Conservation (phyloP, 2,888 invertebrate genomes). For the Caenorhabditis doughertyi region DNA sequence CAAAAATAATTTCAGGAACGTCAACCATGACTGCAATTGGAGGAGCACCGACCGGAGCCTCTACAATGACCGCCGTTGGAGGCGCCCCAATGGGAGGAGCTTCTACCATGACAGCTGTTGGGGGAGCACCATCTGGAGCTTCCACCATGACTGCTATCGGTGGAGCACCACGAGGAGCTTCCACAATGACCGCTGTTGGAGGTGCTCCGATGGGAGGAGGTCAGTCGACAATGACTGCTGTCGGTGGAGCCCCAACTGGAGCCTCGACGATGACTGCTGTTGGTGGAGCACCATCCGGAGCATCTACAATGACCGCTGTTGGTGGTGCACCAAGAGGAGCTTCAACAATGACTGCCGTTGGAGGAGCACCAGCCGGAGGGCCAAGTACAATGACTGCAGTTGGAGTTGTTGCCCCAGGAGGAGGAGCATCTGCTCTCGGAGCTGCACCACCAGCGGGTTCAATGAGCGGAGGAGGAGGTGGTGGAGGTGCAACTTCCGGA, state of each 20-base stretch:
- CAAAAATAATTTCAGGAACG: too few relatives aligned
- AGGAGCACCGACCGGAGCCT: slow-evolving; percentile 61
- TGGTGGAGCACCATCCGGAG: slow-evolving; percentile 36
- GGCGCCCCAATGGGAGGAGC: slow-evolving; percentile 46
- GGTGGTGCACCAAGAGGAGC: slow-evolving; percentile 68
- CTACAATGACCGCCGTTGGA: slow-evolving; percentile 71
- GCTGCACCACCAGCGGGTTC: slow-evolving; percentile 35
- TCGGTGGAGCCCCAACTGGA: slow-evolving; percentile 64
- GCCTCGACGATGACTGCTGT: slow-evolving; percentile 70
- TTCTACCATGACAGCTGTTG: slow-evolving; percentile 76
- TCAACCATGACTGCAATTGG: slow-evolving; percentile 75
- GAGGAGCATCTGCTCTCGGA: slow-evolving; percentile 33
- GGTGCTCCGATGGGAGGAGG: slow-evolving; percentile 57
- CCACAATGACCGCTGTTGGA: slow-evolving; percentile 75
- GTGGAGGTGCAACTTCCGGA: slow-evolving; percentile 62
- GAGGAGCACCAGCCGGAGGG: slow-evolving; percentile 65
- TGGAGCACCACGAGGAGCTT: slow-evolving; percentile 62
- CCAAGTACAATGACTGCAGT: slow-evolving; percentile 66
- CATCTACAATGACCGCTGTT: slow-evolving; percentile 75
- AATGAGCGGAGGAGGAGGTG: slow-evolving; percentile 52
- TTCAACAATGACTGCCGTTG: slow-evolving; percentile 76
- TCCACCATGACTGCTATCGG: slow-evolving; percentile 61
- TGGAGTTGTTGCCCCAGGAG: slow-evolving; percentile 48
- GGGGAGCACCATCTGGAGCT: slow-evolving; percentile 66
- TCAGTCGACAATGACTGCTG: slow-evolving; percentile 72